Evolutionary conservation across 2,888 invertebrate species (phyloP).

Genomic region (Odontothrips loti): DNA sequence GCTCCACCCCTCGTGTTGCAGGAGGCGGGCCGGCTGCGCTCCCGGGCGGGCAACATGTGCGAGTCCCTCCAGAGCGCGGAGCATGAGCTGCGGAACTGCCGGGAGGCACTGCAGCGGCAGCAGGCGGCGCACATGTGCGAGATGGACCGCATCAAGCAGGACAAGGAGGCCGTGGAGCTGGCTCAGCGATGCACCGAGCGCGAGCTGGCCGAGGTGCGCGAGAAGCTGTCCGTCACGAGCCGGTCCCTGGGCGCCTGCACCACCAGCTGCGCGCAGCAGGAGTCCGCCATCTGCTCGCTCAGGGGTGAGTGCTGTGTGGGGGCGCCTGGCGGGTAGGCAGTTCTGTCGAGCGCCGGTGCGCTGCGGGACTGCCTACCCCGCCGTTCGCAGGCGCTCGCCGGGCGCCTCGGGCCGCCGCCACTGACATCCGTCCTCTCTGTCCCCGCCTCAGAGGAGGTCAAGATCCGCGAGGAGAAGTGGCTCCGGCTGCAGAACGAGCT

Average conservation of each 20-base stretch:
- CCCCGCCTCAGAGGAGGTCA: conserved; percentile 57
- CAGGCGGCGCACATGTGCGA: conserved; percentile 66
- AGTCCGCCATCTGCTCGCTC: conserved; percentile 61
- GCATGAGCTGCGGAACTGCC: conserved; percentile 61
- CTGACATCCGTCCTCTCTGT: not conserved
- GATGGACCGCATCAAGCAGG: conserved; percentile 65
- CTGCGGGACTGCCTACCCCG: not conserved
- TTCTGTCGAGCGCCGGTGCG: no score
- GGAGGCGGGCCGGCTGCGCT: conserved; percentile 59
- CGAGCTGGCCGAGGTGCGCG: conserved; percentile 64
- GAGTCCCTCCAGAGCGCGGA: conserved; percentile 60
- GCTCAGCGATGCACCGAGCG: conserved; percentile 69
- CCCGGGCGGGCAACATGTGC: conserved; percentile 55
- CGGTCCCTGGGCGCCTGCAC: conserved; percentile 63
- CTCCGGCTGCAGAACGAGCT: conserved; percentile 63
- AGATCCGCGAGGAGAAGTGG: conserved; percentile 64
- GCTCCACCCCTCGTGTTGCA: no score
- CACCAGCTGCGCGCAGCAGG: conserved; percentile 65
- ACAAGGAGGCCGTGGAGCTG: conserved; percentile 69
- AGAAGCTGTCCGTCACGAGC: conserved; percentile 60
- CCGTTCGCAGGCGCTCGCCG: not conserved
- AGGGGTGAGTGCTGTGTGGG: conserved; percentile 52
- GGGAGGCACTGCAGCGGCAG: conserved; percentile 67
- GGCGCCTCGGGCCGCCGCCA: no score
- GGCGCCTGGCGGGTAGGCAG: no score